These are phyloP conservation scores for Caenorhabditis japonica DNA, from an alignment of 2,888 invertebrate species.

Conservation along the genomic window DNA sequence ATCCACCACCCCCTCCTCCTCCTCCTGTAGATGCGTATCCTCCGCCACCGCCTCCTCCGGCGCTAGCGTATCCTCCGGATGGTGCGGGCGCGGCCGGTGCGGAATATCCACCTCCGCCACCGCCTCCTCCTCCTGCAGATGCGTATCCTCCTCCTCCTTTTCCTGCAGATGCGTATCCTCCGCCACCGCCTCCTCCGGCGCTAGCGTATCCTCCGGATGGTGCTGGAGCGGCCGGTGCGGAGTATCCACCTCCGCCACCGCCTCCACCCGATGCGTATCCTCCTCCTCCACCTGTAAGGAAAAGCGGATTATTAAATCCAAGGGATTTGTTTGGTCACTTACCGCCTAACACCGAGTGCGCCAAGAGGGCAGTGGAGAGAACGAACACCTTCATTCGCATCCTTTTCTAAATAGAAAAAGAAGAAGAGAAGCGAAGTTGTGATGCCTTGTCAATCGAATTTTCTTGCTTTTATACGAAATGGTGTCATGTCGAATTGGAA, in stretches of 20 bases:
- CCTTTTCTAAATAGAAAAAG: conserved; percentile 5
- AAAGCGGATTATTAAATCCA: not conserved
- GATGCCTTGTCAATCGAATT: not conserved
- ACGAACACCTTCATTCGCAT: conserved; percentile 35
- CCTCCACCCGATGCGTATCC: not conserved
- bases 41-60: conserved; percentile 22
- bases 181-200: not conserved
- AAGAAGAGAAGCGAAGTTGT: conserved; percentile 20
- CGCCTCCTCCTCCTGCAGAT: conserved; percentile 13
- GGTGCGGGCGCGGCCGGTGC: conserved; percentile 26
- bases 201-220: conserved; percentile 6
- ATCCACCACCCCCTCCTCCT: not conserved
- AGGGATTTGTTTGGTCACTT: not conserved
- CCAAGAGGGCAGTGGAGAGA: conserved; percentile 34
- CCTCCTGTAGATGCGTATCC: conserved; percentile 5
- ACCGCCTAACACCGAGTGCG: conserved; percentile 31
- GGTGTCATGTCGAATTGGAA: no score
- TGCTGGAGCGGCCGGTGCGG: conserved; percentile 4
- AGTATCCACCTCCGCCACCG: conserved; percentile 21
- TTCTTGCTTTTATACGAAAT: conserved; percentile 24
- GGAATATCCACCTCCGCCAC: conserved; percentile 20
- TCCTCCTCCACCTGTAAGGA: not conserved
- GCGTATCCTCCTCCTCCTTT: conserved; percentile 14
- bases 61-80: conserved; percentile 13
- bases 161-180: conserved; percentile 12